phyloP scores from a whole-genome alignment of 2,113 vertebrate species.

The Podarcis muralis region DNA sequence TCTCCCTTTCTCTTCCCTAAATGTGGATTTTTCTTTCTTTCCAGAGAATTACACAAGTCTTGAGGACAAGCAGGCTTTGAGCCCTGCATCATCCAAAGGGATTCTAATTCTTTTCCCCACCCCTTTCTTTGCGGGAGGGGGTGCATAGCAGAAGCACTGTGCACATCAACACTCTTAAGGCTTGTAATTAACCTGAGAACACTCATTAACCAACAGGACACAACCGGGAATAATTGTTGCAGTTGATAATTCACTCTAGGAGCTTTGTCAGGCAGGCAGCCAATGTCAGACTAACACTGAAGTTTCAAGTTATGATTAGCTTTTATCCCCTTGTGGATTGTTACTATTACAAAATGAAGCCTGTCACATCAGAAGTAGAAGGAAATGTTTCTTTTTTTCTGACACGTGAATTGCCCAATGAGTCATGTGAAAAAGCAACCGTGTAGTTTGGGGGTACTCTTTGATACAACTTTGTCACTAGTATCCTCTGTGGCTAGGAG shows the following conservation, averaged over 20 bases:
- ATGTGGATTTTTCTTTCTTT: slow-evolving; percentile 1
- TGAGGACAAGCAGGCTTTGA: background rate
- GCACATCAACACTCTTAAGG: slow-evolving; percentile 25
- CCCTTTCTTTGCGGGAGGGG: background rate
- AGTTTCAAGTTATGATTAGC: slow-evolving; percentile 35
- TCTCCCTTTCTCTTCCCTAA: background rate
- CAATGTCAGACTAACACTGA: slow-evolving; percentile 6
- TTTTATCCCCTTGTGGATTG: slow-evolving; percentile 20
- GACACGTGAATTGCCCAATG: background rate
- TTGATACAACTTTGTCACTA: too few relatives aligned
- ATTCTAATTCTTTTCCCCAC: background rate
- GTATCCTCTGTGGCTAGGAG: too few relatives aligned
- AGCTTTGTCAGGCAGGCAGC: slow-evolving; percentile 14
- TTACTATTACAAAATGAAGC: slow-evolving; percentile 19
- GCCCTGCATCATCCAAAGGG: background rate
- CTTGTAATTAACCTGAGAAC: slow-evolving; percentile 40
- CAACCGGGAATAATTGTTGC: slow-evolving; percentile 36
- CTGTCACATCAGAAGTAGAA: background rate
- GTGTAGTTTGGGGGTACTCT: too few relatives aligned
- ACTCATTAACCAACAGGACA: slow-evolving; percentile 33
- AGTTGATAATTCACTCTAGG: slow-evolving; percentile 21
- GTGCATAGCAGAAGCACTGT: background rate
- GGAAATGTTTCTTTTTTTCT: background rate
- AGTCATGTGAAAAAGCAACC: background rate
- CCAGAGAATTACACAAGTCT: background rate